Percentiles rank a stretch among this genome's conserved stretches.
Evolutionary conservation across 2,888 invertebrate genomes (phyloP).

Genomic region (Lasioglossum villosulum): DNA sequence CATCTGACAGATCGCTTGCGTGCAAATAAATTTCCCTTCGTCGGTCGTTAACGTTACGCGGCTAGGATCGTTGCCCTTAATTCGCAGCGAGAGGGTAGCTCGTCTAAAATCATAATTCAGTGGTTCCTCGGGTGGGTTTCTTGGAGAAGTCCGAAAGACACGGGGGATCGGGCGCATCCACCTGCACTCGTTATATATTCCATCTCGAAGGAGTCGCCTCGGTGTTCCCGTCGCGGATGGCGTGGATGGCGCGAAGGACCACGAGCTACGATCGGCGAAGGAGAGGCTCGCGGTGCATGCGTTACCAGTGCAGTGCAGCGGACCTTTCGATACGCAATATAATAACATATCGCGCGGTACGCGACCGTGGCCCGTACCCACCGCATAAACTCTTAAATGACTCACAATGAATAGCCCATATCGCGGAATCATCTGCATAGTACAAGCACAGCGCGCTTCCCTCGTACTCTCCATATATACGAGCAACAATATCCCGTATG

Average conservation of each 20-base stretch:
- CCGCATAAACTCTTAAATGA: constrained; percentile 80
- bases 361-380: constrained; percentile 63
- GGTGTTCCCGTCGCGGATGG: constrained; percentile 13
- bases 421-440: constrained; percentile 83
- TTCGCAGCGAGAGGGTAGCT: neutral
- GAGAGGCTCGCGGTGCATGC: constrained; percentile 25
- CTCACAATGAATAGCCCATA: constrained; percentile 82
- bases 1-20: neutral
- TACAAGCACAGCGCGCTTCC: constrained; percentile 77
- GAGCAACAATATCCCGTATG: constrained; percentile 79
- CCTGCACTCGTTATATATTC: constrained; percentile 38
- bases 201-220: constrained; percentile 1
- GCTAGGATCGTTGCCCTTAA: neutral
- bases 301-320: constrained; percentile 32
- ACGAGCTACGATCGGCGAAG: constrained; percentile 35
- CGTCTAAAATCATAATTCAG: neutral
- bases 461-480: constrained; percentile 76
- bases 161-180: constrained; percentile 1
- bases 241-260: constrained; percentile 38
- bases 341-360: constrained; percentile 74
- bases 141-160: neutral
- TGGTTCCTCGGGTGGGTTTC: neutral
- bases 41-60: neutral
- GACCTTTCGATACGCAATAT: constrained; percentile 77
- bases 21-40: neutral